Base-by-base conservation (phyloP, 1,140 invertebrate genomes). In the Drosophila quadrilineata region DNA sequence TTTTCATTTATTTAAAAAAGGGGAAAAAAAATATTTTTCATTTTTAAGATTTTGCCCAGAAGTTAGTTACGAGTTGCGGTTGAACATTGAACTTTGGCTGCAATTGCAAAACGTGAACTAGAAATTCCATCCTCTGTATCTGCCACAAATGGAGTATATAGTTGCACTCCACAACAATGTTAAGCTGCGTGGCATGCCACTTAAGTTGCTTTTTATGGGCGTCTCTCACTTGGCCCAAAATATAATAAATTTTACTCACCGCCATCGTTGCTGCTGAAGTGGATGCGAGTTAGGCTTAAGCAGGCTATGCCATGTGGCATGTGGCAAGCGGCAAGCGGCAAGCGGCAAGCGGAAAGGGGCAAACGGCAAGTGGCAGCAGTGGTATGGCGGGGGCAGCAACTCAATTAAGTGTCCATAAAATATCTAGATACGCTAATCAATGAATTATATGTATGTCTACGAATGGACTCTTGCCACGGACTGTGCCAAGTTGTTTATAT, bases 371-470 rank as follows among this genome's bases (percentile, higher is more conserved):
- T 2, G 38, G 45, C 38, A 52, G 19, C 16, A 3, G 9, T n/a
- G n/a, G n/a, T n/a, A n/a, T 10, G 16, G 12, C 28, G 31, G 54
- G 40, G 52, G 56, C 53, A 52, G 79, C 79, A 85, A 75, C 75
- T 86, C 79, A 84, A 84, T 84, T 84, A 84, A 84, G 79, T 84
- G 74, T 60, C 79, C 79, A 84, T 85, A 85, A 84, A 84, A 82
- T 79, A 84, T 75, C 70, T 59, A 79, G 70, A 84, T 84, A 84
- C 77, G 74, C 79, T 85, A 85, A 85, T 85, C 79, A 84, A 79
- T 84, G 74, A 64, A 68, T 68, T 84, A 69, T 60, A 49, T 45
- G 45, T 64, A n/a, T 64, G n/a, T 50, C 22, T 21, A 17, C 10
- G n/a, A n/a, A n/a, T n/a, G n/a, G n/a, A n/a, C n/a, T n/a, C n/a